Evolutionary conservation across 2,888 invertebrate genomes (phyloP), one percentile per base, ranked within the genome.

Genomic region (Oscheius sp.): DNA sequence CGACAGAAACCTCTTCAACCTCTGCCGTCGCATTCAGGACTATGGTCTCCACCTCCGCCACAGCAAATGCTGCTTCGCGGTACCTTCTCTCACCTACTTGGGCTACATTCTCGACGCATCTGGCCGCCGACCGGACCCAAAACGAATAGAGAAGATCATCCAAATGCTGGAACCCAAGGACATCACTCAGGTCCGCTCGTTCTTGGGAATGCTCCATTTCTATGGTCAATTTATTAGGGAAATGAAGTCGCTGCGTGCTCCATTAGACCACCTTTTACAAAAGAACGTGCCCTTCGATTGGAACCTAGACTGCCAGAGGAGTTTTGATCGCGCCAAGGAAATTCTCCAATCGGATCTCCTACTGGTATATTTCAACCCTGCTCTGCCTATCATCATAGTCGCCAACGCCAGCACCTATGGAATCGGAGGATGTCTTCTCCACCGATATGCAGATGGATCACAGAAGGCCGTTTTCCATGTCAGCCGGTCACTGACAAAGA

Each of bases 331-430:
- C 15, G 5, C 20, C n/a, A 72, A 69, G 37, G 39, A 46, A 46
- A 5, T 46, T 15, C 70, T 10, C 68, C 1, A 27, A 1, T 45
- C 64, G 17, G 67, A 58, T n/a, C 68, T 73, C 15, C 73, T 84
- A 4, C 73, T 87, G 5, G 75, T 75, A n/a, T 84, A 87, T 69
- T 87, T 80, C 73, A 82, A 87, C 50, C 82, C 81, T 0, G 61
- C 34, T 15, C 64, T 76, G 17, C 80, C 77, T 25, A 45, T 88
- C 3, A 70, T 76, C 17, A 61, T 88, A 3, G 83, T 87, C 0
- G 84, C 86, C 42, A 88, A 89, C 79, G 88, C 88, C 0, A 86
- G 85, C 12, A 82, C 83, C 12, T 75, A 79, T 76, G 75, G 87
- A 79, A 70, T 81, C 87, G 61, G 81, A 83, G 34, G 85, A 75